These are phyloP conservation scores for Dryadula phaetusa DNA, from an alignment of 2,888 invertebrate genomes.

Conservation along the genomic window DNA sequence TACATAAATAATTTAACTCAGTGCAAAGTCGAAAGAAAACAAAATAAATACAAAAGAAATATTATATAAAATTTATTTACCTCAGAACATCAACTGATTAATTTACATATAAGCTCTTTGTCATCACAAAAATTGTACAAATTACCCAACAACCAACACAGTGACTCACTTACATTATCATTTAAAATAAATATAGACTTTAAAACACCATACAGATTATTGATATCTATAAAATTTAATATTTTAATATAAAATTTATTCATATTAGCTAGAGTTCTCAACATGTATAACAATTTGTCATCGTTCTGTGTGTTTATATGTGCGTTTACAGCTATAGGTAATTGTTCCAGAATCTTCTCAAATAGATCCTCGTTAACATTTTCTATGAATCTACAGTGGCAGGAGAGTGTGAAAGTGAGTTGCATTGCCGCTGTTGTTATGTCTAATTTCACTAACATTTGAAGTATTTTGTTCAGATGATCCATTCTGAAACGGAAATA, in stretches of 20 bases:
- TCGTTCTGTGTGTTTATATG: constrained; percentile 35
- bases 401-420: constrained; percentile 65
- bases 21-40: too few relatives aligned
- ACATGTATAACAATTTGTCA: constrained; percentile 55
- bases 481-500: constrained; percentile 57
- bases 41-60: constrained; percentile 6
- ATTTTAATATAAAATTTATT: constrained; percentile 50
- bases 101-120: constrained; percentile 52
- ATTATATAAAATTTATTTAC: constrained; percentile 26
- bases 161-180: constrained; percentile 50
- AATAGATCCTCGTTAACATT: constrained; percentile 51
- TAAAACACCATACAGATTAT: constrained; percentile 50
- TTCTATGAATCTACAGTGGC: constrained; percentile 58
- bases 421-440: constrained; percentile 50
- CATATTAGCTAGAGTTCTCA: constrained; percentile 67
- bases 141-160: constrained; percentile 71
- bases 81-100: constrained; percentile 41
- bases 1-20: too few relatives aligned
- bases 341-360: constrained; percentile 50
- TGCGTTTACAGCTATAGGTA: constrained; percentile 49
- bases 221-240: constrained; percentile 51
- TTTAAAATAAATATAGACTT: constrained; percentile 50
- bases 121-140: constrained; percentile 55
- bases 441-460: constrained; percentile 49
- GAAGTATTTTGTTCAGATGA: constrained; percentile 54